Percentiles rank a stretch among this genome's conserved stretches.
Conservation (phyloP, 2,113 vertebrate genomes). For the Xenotilapia flavipinnis region DNA sequence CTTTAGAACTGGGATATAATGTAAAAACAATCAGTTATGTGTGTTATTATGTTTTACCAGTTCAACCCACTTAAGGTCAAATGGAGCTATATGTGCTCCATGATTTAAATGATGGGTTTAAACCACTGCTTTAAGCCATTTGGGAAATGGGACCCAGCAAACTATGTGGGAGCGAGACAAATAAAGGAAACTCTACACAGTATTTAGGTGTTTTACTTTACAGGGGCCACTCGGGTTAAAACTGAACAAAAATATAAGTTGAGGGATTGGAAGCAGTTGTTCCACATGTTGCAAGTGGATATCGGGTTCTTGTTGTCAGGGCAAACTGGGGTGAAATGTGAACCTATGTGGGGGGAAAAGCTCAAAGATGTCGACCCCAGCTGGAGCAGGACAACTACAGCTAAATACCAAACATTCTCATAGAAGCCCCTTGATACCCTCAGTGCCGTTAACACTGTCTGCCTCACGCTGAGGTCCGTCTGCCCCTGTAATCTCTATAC, state of each 20-base stretch:
- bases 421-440: conserved; percentile 23
- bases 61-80: not conserved
- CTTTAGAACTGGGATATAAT: not conserved
- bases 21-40: not conserved
- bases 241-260: conserved; percentile 12
- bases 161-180: not conserved
- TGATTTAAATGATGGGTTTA: not conserved
- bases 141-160: not conserved
- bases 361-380: conserved; percentile 31
- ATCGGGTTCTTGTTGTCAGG: conserved; percentile 26
- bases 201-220: not conserved
- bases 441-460: not conserved
- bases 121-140: not conserved
- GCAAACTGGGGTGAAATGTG: conserved; percentile 39
- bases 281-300: conserved; percentile 20
- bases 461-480: not conserved
- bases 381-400: conserved; percentile 17
- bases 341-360: not conserved
- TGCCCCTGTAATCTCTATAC: not conserved
- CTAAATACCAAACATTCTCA: conserved; percentile 55
- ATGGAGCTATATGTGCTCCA: not conserved
- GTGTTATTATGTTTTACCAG: not conserved
- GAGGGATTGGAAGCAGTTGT: conserved; percentile 16
- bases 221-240: not conserved
- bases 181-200: not conserved